phyloP scores from a whole-genome alignment of 2,888 invertebrate species.

The Seira musarum region DNA sequence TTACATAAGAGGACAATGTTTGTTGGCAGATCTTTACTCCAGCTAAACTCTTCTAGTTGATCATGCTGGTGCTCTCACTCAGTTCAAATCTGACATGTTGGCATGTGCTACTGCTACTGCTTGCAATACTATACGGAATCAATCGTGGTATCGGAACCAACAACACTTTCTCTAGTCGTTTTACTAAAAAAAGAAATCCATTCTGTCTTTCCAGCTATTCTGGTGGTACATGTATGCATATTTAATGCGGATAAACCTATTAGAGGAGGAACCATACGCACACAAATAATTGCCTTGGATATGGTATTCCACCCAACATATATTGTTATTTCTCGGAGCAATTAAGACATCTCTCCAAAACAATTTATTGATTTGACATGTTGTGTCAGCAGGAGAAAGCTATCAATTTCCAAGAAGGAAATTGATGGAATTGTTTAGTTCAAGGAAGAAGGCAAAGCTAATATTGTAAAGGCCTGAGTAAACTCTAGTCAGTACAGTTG shows the following conservation, averaged over 20 bases:
- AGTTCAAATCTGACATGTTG: constrained; percentile 54
- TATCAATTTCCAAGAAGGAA: constrained; percentile 5
- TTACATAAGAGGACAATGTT: constrained; percentile 42
- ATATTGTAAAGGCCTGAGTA: neutral
- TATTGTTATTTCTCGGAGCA: constrained; percentile 1
- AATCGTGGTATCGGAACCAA: neutral
- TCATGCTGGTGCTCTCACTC: constrained; percentile 25
- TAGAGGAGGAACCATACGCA: neutral
- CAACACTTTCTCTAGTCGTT: neutral
- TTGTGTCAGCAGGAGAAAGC: constrained; percentile 6
- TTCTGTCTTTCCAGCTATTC: neutral
- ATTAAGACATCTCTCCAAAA: constrained; percentile 18
- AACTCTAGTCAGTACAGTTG: neutral
- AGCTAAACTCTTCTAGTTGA: constrained; percentile 25
- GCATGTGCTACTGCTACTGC: constrained; percentile 23
- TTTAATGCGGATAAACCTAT: neutral
- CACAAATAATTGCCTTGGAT: constrained; percentile 3
- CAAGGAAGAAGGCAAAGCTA: neutral
- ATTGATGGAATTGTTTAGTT: constrained; percentile 2
- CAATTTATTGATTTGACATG: constrained; percentile 21
- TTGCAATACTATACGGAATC: constrained; percentile 5
- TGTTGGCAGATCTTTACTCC: constrained; percentile 49
- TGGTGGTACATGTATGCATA: neutral
- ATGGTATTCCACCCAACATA: neutral
- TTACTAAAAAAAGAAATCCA: neutral